A percentile compares a stretch with the other conserved stretches of the same genome.
phyloP scores from a whole-genome alignment of 1,140 invertebrate genomes.

The Drosophila pallidifrons region DNA sequence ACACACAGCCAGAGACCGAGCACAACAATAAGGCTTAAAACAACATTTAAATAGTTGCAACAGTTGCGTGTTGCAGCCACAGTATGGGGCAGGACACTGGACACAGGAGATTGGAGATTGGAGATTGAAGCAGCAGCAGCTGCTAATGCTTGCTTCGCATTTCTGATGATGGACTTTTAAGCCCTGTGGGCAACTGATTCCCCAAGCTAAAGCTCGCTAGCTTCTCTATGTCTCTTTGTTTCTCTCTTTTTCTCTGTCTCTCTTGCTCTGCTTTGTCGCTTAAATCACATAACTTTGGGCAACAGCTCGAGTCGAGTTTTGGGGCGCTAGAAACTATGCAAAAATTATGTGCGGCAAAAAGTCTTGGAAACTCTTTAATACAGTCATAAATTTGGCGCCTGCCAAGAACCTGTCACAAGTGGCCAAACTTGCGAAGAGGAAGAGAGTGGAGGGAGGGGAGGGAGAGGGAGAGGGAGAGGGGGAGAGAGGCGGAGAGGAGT shows the following conservation, averaged over 20 bases:
- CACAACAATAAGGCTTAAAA: conserved; percentile 51
- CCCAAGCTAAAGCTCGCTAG: no score
- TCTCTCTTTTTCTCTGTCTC: background rate
- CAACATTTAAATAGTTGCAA: conserved; percentile 72
- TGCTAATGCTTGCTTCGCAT: background rate
- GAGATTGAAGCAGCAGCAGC: background rate
- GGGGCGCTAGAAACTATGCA: conserved; percentile 69
- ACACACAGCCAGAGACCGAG: background rate
- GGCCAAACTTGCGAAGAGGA: conserved; percentile 22
- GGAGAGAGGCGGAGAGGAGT: conserved; percentile 4
- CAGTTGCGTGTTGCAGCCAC: conserved; percentile 31
- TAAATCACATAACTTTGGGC: conserved; percentile 38
- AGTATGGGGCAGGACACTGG: background rate
- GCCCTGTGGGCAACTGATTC: no score
- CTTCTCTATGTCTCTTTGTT: no score
- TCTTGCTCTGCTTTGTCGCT: background rate
- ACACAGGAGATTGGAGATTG: no score
- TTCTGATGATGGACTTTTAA: no score
- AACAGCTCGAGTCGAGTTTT: conserved; percentile 38
- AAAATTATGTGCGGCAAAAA: conserved; percentile 73
- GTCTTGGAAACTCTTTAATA: conserved; percentile 66
- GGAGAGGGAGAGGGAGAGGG: background rate
- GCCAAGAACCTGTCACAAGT: conserved; percentile 65
- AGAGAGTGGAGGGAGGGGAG: background rate
- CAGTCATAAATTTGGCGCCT: conserved; percentile 75